Conservation (phyloP, 2,113 vertebrate genomes). For the Nipponia nippon region DNA sequence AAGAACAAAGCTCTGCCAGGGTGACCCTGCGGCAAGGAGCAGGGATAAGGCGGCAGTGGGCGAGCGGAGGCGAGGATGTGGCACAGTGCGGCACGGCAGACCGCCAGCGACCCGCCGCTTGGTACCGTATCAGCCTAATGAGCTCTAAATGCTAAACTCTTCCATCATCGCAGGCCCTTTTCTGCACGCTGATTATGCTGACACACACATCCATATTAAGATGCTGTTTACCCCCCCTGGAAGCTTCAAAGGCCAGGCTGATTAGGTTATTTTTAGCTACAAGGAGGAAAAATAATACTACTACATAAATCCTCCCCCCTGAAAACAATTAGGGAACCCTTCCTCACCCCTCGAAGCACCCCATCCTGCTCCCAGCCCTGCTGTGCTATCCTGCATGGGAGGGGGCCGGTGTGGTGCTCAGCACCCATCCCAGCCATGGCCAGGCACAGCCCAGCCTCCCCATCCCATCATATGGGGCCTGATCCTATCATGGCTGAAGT, state of each 20-base stretch:
- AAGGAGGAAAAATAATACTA: constrained; percentile 3
- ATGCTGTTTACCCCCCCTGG: constrained; percentile 58
- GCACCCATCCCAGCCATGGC: neutral
- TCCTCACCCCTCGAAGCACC: neutral
- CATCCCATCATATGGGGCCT: fast-evolving
- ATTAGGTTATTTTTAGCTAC: constrained; percentile 63
- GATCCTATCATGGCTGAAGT: neutral
- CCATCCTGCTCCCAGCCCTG: neutral
- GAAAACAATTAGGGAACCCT: constrained; percentile 27
- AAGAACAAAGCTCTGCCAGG: neutral
- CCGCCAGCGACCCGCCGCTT: neutral
- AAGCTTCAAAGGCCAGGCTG: constrained; percentile 59
- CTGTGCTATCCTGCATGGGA: neutral
- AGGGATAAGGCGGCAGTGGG: neutral
- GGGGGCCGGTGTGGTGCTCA: neutral
- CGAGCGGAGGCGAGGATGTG: fast-evolving
- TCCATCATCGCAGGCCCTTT: constrained; percentile 42
- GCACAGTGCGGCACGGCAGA: neutral
- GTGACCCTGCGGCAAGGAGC: fast-evolving
- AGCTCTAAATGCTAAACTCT: constrained; percentile 61
- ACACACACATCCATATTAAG: constrained; percentile 60
- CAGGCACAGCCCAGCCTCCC: neutral
- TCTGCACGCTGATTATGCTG: constrained; percentile 44
- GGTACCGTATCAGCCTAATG: neutral
- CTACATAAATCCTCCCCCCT: neutral